Evolutionary conservation across 2,113 vertebrate species (phyloP), one percentile per base, ranked within the genome.

Genomic region (Saccopteryx leptura): DNA sequence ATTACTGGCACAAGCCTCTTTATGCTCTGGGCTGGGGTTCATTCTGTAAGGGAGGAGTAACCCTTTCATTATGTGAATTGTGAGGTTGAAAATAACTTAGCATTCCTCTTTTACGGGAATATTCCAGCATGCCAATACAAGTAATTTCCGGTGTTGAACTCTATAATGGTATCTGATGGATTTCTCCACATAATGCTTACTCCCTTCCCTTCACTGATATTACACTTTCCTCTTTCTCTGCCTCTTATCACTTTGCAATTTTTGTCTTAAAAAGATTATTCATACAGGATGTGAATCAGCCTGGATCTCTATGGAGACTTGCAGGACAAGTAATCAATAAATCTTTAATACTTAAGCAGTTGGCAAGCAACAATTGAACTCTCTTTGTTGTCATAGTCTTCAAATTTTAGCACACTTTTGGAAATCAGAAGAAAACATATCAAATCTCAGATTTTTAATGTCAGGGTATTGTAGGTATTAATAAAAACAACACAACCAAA

Each of bases 271-370:
- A 0, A 50, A 90, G 19, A 48, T 85, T 81, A 85, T 92, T 95
- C 46, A 85, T 19, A 58, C 1, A 90, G 79, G 80, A 66, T 2
- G 68, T 88, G 79, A 72, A 86, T 79, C 0, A 91, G 58, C 33
- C n/a, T 97, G 90, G 58, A 97, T 86, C 24, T 90, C 82, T 95
- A 81, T 39, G 68, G 13, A 96, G 88, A 52, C 84, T 88, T 91
- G 48, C 15, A 83, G 81, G 75, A 86, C 81, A 96, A 96, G 63
- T 58, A 97, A 98, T 97, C 87, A 96, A 97, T 96, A 93, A 46
- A 52, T 91, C 88, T 96, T 97, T 97, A 96, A 97, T 97, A 97
- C 85, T 97, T 96, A 96, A 97, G 75, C 60, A 96, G 76, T 60
- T 96, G 97, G 93, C 46, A 95, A 90, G 87, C 68, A 96, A 72